Evolutionary conservation across 2,797 vertebrate genomes (phyloP).

Genomic region (Alcedo quadribrachys): DNA sequence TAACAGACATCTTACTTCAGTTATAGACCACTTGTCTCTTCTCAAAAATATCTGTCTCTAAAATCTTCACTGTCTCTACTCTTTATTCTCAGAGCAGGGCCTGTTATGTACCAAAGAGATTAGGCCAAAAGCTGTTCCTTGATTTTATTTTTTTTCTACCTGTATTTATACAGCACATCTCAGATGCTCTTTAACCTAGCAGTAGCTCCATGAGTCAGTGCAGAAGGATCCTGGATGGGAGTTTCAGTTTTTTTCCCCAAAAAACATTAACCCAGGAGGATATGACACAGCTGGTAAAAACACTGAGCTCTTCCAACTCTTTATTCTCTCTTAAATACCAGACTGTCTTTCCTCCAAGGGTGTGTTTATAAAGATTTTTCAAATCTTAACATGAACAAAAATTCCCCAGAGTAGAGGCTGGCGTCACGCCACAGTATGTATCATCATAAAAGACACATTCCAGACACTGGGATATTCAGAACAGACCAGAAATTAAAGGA

Average conservation of each 20-base stretch:
- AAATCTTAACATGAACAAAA: slow-evolving; percentile 7
- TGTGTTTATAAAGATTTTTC: slow-evolving; percentile 1
- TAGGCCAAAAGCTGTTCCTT: neutral
- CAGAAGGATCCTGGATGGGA: neutral
- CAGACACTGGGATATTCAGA: neutral
- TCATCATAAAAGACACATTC: neutral
- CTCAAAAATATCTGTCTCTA: neutral
- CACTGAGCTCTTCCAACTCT: neutral
- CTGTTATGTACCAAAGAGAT: neutral
- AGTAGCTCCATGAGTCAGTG: neutral
- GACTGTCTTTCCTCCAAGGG: neutral
- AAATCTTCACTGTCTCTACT: neutral
- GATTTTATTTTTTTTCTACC: neutral
- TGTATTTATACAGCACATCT: neutral
- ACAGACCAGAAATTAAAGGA: neutral
- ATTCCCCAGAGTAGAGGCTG: neutral
- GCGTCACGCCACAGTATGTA: accelerated
- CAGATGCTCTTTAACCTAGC: neutral
- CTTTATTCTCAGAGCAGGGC: neutral
- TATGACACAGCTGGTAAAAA: neutral
- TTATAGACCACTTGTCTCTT: neutral
- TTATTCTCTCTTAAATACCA: neutral
- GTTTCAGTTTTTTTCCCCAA: neutral
- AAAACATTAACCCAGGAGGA: neutral
- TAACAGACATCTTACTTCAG: neutral